phyloP scores from a whole-genome alignment of 2,888 invertebrate genomes.

The Parnassius glacialis region DNA sequence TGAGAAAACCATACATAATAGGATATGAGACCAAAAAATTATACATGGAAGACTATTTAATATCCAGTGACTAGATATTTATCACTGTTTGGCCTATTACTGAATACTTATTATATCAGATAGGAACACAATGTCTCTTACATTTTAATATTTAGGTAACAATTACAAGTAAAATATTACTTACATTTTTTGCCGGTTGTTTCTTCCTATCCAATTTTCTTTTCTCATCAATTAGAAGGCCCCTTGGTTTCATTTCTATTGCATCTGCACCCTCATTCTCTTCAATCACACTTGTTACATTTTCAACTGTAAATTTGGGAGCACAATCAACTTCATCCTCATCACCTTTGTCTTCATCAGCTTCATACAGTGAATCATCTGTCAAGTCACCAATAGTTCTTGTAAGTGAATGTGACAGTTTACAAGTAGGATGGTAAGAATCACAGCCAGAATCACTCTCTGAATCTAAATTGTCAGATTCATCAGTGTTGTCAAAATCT shows the following conservation, averaged over 20 bases:
- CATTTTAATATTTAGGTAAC: neutral
- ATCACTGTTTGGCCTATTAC: too few species aligned
- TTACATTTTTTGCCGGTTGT: constrained; percentile 58
- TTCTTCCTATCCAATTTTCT: constrained; percentile 49
- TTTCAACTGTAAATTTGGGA: constrained; percentile 30
- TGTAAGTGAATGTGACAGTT: constrained; percentile 49
- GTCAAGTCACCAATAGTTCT: constrained; percentile 64
- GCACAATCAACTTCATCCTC: constrained; percentile 67
- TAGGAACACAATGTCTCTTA: too few species aligned
- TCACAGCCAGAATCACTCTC: constrained; percentile 50
- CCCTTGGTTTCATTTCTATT: constrained; percentile 34
- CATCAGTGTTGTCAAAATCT: constrained; percentile 34
- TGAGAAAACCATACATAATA: too few species aligned
- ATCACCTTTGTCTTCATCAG: constrained; percentile 23
- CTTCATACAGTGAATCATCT: constrained; percentile 58
- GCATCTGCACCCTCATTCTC: constrained; percentile 8
- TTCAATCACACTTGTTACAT: constrained; percentile 23
- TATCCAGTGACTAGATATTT: too few species aligned
- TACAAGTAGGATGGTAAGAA: constrained; percentile 34
- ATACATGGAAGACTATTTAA: too few species aligned
- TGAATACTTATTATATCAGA: too few species aligned
- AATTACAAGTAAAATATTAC: constrained; percentile 30
- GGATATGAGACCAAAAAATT: too few species aligned
- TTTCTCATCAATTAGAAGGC: constrained; percentile 51
- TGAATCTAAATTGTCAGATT: constrained; percentile 32